Conservation (phyloP, 2,888 invertebrate genomes). For the Drosophila rellima region DNA sequence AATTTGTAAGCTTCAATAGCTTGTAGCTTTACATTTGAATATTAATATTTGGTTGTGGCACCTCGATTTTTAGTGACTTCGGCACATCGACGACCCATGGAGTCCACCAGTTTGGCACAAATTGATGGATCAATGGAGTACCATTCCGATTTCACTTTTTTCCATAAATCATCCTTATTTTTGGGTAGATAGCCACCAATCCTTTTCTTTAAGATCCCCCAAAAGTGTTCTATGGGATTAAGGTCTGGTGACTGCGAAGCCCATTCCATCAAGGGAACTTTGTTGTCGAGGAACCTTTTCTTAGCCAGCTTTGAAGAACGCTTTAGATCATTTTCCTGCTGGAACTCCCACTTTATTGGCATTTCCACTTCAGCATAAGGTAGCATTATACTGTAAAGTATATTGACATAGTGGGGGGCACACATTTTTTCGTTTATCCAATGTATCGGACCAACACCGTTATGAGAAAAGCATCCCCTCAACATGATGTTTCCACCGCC, state of each 20-base stretch:
- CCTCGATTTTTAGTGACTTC: too few relatives aligned
- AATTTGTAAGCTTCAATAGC: too few relatives aligned
- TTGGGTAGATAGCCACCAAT: too few relatives aligned
- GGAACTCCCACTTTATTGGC: conserved; percentile 13
- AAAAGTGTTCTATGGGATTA: too few relatives aligned
- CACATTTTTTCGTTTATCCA: background rate
- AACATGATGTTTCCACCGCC: too few relatives aligned
- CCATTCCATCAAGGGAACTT: conserved; percentile 11
- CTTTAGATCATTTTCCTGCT: conserved; percentile 18
- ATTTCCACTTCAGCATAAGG: too few relatives aligned
- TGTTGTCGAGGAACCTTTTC: conserved; percentile 9
- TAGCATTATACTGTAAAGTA: too few relatives aligned
- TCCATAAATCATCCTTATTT: background rate
- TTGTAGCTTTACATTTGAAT: too few relatives aligned
- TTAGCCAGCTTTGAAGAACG: conserved; percentile 1
- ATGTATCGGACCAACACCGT: conserved; percentile 6
- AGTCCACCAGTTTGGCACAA: background rate
- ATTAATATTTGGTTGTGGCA: too few relatives aligned
- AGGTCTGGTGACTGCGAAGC: conserved; percentile 10
- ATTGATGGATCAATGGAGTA: conserved; percentile 5
- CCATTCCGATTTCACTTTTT: conserved; percentile 4
- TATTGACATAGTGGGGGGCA: too few relatives aligned
- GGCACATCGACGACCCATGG: too few relatives aligned
- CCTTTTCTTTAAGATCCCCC: too few relatives aligned
- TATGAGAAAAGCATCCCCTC: background rate